Percentiles rank a stretch among this genome's conserved stretches.
phyloP scores from a whole-genome alignment of 2,797 vertebrate species.

The Parauchenoglanis ngamensis region DNA sequence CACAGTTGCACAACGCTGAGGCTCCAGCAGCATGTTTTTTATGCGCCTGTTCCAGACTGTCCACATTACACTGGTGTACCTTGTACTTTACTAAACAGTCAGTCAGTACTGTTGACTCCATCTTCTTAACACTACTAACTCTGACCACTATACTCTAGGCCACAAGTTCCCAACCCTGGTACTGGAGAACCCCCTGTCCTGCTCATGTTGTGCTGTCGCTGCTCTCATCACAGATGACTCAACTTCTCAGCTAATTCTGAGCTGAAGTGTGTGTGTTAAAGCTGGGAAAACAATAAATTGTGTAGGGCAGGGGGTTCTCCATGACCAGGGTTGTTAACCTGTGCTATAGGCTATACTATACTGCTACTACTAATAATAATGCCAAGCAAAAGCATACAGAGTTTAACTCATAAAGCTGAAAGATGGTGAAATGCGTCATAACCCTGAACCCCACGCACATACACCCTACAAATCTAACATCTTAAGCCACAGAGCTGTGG shows the following conservation, averaged over 20 bases:
- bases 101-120: neutral
- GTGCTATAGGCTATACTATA: neutral
- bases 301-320: no score
- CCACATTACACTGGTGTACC: neutral
- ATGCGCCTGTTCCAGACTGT: neutral
- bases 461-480: neutral
- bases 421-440: neutral
- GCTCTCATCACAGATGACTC: no score
- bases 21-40: neutral
- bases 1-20: conserved; percentile 21
- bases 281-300: no score
- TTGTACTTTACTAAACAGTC: conserved; percentile 11
- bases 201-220: no score
- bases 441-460: neutral
- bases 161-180: no score
- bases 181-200: no score
- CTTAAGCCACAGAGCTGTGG: neutral
- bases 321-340: no score
- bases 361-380: neutral
- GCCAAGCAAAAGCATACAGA: neutral
- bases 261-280: no score
- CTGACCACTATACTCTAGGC: no score
- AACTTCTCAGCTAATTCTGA: no score
- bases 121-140: neutral
- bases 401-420: neutral